phyloP scores from a whole-genome alignment of 2,797 vertebrate species.

The Trachurus trachurus region DNA sequence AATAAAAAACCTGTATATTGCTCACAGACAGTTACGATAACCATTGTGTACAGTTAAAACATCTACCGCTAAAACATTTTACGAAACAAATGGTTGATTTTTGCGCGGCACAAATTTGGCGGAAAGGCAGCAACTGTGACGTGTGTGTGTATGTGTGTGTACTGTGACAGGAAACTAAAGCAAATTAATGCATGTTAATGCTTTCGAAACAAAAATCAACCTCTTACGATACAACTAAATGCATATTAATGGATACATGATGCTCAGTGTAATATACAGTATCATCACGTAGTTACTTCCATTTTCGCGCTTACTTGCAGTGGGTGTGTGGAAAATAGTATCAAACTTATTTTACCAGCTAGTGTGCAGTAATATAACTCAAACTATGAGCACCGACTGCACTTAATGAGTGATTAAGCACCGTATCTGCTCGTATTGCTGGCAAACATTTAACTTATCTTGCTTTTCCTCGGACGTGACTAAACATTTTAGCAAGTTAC shows the following conservation, averaged over 20 bases:
- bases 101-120: conserved; percentile 74
- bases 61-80: not conserved
- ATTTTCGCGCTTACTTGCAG: conserved; percentile 34
- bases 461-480: not conserved
- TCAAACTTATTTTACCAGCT: not conserved
- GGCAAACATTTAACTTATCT: not conserved
- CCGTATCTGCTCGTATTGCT: not conserved
- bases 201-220: not conserved
- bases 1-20: rapidly evolving
- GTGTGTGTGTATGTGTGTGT: not conserved
- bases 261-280: rapidly evolving
- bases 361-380: not conserved
- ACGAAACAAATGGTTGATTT: conserved; percentile 21
- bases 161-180: no score
- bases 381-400: not conserved
- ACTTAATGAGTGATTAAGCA: no score
- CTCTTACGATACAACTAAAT: rapidly evolving
- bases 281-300: rapidly evolving
- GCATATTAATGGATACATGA: rapidly evolving
- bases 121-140: conserved; percentile 48
- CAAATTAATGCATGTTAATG: not conserved
- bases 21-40: rapidly evolving
- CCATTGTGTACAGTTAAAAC: rapidly evolving
- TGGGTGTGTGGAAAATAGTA: not conserved
- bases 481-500: not conserved